Evolutionary conservation across 2,797 vertebrate species (phyloP).

Genomic region (Chiloscyllium punctatum): DNA sequence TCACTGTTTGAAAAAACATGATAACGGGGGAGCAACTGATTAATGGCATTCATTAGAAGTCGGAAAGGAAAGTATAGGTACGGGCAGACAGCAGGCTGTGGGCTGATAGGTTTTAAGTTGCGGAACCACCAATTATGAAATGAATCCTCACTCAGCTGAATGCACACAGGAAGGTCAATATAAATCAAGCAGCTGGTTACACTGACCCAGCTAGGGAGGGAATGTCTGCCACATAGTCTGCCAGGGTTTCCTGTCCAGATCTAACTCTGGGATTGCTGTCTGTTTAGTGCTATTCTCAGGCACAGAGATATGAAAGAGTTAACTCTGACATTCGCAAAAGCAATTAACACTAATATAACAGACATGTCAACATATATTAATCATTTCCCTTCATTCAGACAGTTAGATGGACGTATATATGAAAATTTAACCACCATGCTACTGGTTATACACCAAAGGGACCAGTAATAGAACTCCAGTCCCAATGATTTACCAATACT

Average conservation of each 20-base stretch:
- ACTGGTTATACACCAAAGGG: neutral
- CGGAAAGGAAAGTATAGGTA: neutral
- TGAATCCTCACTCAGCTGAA: neutral
- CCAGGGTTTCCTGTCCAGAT: constrained; percentile 25
- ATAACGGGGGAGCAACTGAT: neutral
- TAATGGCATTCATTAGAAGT: neutral
- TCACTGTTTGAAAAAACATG: constrained; percentile 31
- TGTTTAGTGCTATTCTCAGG: neutral
- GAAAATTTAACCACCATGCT: neutral
- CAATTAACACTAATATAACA: neutral
- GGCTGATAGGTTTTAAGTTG: neutral
- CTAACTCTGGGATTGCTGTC: neutral
- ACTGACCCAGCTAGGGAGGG: constrained; percentile 16
- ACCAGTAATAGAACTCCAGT: neutral
- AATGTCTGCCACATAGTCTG: constrained; percentile 25
- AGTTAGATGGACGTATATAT: neutral
- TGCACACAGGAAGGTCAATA: constrained; percentile 12
- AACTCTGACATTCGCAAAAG: neutral
- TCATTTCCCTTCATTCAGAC: neutral
- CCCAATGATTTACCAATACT: neutral
- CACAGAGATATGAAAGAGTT: neutral
- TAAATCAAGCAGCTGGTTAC: constrained; percentile 33
- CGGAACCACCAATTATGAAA: neutral
- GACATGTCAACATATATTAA: neutral
- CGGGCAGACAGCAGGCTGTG: neutral